phyloP scores from a whole-genome alignment of 2,888 invertebrate genomes.

The Abrostola tripartita region DNA sequence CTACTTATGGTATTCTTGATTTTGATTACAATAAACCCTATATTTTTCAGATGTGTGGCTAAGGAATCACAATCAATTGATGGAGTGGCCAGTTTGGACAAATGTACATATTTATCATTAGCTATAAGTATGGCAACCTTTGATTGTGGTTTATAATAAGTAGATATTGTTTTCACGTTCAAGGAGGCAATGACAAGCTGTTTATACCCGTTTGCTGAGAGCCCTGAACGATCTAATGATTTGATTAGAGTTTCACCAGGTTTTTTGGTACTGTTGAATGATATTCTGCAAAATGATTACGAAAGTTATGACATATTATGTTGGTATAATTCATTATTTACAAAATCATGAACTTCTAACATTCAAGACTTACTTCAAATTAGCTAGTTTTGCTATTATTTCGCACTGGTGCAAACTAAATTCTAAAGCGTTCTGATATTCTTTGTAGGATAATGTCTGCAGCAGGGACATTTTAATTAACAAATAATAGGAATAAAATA shows the following conservation, averaged over 20 bases:
- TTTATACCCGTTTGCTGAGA: slow-evolving; percentile 66
- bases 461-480: slow-evolving; percentile 74
- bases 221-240: slow-evolving; percentile 73
- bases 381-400: slow-evolving; percentile 73
- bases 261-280: slow-evolving; percentile 62
- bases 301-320: neutral
- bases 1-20: slow-evolving; percentile 72
- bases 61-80: slow-evolving; percentile 79
- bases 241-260: slow-evolving; percentile 79
- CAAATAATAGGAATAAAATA: neutral
- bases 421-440: slow-evolving; percentile 71
- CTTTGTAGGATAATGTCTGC: slow-evolving; percentile 72
- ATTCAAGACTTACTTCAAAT: slow-evolving; percentile 69
- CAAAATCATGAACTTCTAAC: neutral
- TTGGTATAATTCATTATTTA: neutral
- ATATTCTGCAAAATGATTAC: slow-evolving; percentile 65
- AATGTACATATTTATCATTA: slow-evolving; percentile 77
- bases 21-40: slow-evolving; percentile 77
- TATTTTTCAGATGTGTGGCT: slow-evolving; percentile 68
- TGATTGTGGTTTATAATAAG: slow-evolving; percentile 74
- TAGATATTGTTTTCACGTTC: slow-evolving; percentile 64
- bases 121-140: slow-evolving; percentile 84
- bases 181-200: slow-evolving; percentile 60
- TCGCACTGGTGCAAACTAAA: slow-evolving; percentile 75
- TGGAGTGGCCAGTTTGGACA: slow-evolving; percentile 80